Base-by-base conservation (phyloP, 2,797 vertebrate genomes). In the Sphaeramia orbicularis region DNA sequence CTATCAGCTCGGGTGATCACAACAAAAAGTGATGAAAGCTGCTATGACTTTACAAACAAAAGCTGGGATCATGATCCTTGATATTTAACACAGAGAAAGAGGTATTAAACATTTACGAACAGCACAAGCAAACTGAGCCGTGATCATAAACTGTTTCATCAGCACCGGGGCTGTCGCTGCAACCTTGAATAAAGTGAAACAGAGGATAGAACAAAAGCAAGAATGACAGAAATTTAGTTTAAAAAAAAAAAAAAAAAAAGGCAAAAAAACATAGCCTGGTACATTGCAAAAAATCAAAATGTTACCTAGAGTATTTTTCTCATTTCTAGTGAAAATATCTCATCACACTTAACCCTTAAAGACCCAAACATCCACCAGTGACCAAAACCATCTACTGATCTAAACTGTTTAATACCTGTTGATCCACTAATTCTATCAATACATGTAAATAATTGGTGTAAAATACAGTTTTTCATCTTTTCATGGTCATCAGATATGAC, bases 61-160 rank as follows among this genome's bases (percentile, higher is more conserved):
- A 27, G 21, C 19, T 10, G 53, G 53, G 38, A 16, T 42, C 21
- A 24, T 24, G 2, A 21, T 24, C 21, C 21, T 24, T 24, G 5
- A 24, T 24, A 27, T 56, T 16, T 56, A 56, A 42, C 53, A 27
- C 10, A 30, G 21, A 42, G 11, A 15, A 9, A 13, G 42, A 13
- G 37, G 4, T 56, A 56, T 56, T n/a, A 42, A 56, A 42, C 13
- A 27, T 56, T 56, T 27, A 63, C 21, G 5, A 42, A 56, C 16
- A 57, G 27, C 12, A 10, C 1, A 6, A n/a, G 11, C 53, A 37
- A 41, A 48, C 42, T 27, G 12, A 10, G 5, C n/a, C 1, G 9
- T 55, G 11, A 53, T 40, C 18, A 60, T 57, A 14, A 67, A 37
- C 21, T 50, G 18, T 19, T 44, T 50, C 8, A 16, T 53, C 15